Base-by-base conservation (phyloP, 2,113 vertebrate genomes). In the Indicator indicator region DNA sequence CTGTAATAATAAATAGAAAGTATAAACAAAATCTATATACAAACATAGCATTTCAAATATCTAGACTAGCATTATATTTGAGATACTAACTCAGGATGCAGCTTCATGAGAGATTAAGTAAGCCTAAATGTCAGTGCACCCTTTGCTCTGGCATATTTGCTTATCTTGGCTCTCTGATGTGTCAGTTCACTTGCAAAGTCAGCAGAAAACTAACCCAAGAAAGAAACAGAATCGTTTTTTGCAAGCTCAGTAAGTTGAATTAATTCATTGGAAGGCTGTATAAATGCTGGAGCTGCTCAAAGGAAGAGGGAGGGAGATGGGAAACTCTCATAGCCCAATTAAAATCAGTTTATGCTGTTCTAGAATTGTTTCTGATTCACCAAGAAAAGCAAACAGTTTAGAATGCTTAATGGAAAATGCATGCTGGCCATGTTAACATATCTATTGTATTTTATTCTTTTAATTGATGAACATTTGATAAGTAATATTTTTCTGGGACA, bases 151-250 rank as follows among this genome's bases (percentile, higher is more conserved):
- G 40, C 64, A 91, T 56, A 73, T 86, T 89, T 93, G 24, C 46
- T 87, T 85, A 76, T 76, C 88, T 80, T 85, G 68, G 33, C 79
- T 94, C 36, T 86, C 82, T 91, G 68, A 83, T 85, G 24, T 67
- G 56, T 48, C 79, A 83, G 82, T 67, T 79, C 46, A 26, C 40
- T 94, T 93, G 88, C 72, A 65, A 75, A 42, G 27, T 88, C 90
- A 93, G 82, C 82, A 93, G 68, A 85, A 94, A 85, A 77, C n/a
- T 70, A 79, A 85, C 28, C 16, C 30, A 71, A 90, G 77, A 83
- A 93, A 77, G 48, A 69, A 92, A 82, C 12, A 74, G 21, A 84
- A 87, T 54, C 72, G n/a, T 67, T 89, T 93, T 36, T 33, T 93
- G 75, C 64, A 83, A 93, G 71, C 63, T 86, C 68, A 91, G 75